Evolutionary conservation across 2,888 invertebrate genomes (phyloP), one percentile per base, ranked within the genome.

Genomic region (Elaeidobius kamerunicus): DNA sequence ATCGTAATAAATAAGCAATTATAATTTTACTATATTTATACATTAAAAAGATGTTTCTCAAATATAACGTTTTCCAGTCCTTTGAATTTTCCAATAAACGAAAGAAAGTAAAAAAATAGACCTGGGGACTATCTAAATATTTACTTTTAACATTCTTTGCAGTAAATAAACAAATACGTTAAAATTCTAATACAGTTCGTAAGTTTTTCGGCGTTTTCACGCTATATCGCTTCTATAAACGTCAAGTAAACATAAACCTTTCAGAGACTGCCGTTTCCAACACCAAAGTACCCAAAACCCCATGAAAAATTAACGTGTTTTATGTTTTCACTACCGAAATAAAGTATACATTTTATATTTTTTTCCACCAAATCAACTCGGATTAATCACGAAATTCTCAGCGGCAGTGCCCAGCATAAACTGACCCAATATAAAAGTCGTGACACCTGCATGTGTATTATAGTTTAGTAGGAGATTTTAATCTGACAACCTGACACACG

Each of bases 401-500:
- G 38, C 46, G 34, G 35, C 35, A 11, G 38, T 28, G 46, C 46
- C 23, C 46, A 23, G 15, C 15, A 16, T 17, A 30, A 16, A 36
- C 32, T 19, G 28, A 35, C 34, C 15, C 35, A 17, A 14, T 35
- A 35, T 14, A 35, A 34, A 34, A 14, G 35, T 35, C 15, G 39
- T 14, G 30, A 23, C 50, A 50, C 50, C 50, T 50, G 50, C 50
- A 43, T 50, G 20, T 36, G 12, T 40, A 28, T 38, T 40, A 39
- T 48, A 39, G 19, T 39, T 19, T 39, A 20, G 39, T 39, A 19
- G 16, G 28, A 53, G 53, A 53, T 48, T 44, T 44, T 48, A 53
- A 53, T 48, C 53, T 48, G 47, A 52, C 45, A 47, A 41, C 42
- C 42, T 52, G 47, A 52, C 52, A 40, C 52, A 47, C 47, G 52